Evolutionary conservation across 2,113 vertebrate genomes (phyloP), one percentile per base, ranked within the genome.

Genomic region (Phrynosoma blainvillii): DNA sequence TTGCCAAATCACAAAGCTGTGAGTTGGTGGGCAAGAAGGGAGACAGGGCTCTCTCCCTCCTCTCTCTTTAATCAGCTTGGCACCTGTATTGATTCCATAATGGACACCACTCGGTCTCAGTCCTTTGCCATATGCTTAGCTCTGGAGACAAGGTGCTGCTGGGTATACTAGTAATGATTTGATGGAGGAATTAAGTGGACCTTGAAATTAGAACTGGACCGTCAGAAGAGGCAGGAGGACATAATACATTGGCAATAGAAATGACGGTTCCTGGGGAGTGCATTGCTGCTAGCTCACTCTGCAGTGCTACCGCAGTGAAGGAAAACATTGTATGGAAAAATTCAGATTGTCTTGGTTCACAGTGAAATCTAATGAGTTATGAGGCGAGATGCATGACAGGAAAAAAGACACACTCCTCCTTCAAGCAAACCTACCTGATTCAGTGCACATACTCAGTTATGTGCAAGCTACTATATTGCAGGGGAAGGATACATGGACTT

Each of bases 161-260:
- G 97, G 97, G 97, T 97, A 97, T 95, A 95, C 95, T 96, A 94
- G 98, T 98, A 98, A 99, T 98, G 98, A 98, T 97, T 97, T 98
- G 98, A 98, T 98, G 98, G 94, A 96, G 71, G 98, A 99, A 98
- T 98, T 98, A 98, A 98, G 98, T 95, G 90, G 98, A 99, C 97
- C 98, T 99, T 99, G 98, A 99, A 99, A 99, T 99, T 98, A 98
- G 98, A 98, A 98, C 98, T 98, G 98, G 97, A 97, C 97, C 93
- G 94, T 96, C n/a, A 47, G 95, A 93, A 94, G 36, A 87, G 93
- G 95, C 94, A 79, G 94, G 92, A 23, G 95, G 92, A 95, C 95
- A 96, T 96, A 97, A 96, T 96, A 87, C 94, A 95, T 94, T 93
- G 95, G 86, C 86, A 76, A 92, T 96, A 93, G 94, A 89, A 96